Percentiles rank a stretch among this genome's conserved stretches.
phyloP scores from a whole-genome alignment of 2,113 vertebrate genomes.

The Rhagologus leucostigma region DNA sequence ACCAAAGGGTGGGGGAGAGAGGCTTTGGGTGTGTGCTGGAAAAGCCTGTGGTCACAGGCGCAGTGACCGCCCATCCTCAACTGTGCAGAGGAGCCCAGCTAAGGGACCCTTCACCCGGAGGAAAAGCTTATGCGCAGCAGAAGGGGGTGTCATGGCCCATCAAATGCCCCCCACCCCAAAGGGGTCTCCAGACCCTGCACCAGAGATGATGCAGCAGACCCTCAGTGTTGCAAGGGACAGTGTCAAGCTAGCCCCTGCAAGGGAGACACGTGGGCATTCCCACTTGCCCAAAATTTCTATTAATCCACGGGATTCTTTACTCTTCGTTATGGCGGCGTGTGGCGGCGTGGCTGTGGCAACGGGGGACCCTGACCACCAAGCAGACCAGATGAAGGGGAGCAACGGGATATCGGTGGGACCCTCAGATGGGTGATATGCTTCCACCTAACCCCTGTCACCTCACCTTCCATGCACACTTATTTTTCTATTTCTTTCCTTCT shows the following conservation, averaged over 20 bases:
- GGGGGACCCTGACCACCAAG: background rate
- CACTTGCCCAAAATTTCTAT: rapidly evolving
- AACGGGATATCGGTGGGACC: rapidly evolving
- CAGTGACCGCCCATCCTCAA: background rate
- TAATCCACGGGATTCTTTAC: background rate
- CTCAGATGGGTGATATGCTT: background rate
- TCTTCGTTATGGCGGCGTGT: background rate
- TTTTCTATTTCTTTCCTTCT: background rate
- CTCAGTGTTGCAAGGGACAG: background rate
- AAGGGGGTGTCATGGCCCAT: background rate
- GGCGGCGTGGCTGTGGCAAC: too few species aligned
- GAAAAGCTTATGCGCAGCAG: background rate
- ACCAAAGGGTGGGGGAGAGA: background rate
- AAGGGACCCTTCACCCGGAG: background rate
- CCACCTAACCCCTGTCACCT: background rate
- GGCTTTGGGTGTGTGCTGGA: background rate
- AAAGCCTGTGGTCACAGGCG: background rate
- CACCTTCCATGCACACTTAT: background rate
- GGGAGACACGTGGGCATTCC: background rate
- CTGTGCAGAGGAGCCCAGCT: background rate
- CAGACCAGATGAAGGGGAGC: background rate
- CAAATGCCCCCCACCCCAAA: background rate
- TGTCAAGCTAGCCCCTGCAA: background rate
- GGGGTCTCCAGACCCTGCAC: background rate
- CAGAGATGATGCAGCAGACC: background rate